Evolutionary conservation across 92 coral and sea anemone species (phyloP).

Genomic region (Siderastrea siderea): DNA sequence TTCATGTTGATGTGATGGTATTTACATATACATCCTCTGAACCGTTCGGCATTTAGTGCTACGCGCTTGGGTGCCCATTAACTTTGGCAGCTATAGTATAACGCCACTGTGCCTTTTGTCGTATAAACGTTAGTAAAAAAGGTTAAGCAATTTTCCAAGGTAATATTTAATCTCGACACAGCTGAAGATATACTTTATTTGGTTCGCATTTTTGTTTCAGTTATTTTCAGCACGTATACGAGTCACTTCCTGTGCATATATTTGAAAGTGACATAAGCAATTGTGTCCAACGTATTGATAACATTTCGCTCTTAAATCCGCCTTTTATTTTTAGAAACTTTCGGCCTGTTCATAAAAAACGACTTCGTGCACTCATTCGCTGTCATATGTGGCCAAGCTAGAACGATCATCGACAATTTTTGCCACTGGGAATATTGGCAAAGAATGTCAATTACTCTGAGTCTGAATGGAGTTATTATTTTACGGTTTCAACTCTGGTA

Average conservation of each 20-base stretch:
- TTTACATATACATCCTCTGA: conserved; percentile 10
- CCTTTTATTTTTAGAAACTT: too few species aligned
- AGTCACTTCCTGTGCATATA: conserved; percentile 6
- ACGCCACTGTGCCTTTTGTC: not conserved
- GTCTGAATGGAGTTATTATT: not conserved
- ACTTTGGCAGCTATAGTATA: not conserved
- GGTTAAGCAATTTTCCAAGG: not conserved
- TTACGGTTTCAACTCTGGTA: too few species aligned
- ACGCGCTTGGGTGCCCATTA: not conserved
- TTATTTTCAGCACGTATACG: not conserved
- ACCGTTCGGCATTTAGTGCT: not conserved
- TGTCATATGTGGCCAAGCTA: too few species aligned
- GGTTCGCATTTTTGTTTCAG: not conserved
- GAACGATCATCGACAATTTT: not conserved
- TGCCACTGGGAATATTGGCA: not conserved
- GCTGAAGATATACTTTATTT: not conserved
- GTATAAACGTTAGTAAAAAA: not conserved
- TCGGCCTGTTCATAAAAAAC: not conserved
- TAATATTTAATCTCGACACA: not conserved
- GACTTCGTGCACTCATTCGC: not conserved
- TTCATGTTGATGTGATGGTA: conserved; percentile 22
- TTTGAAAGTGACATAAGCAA: not conserved
- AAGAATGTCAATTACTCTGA: not conserved
- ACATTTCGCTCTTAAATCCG: not conserved
- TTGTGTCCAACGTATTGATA: not conserved